phyloP scores from a whole-genome alignment of 2,797 vertebrate genomes.

The Brachymystax lenok region DNA sequence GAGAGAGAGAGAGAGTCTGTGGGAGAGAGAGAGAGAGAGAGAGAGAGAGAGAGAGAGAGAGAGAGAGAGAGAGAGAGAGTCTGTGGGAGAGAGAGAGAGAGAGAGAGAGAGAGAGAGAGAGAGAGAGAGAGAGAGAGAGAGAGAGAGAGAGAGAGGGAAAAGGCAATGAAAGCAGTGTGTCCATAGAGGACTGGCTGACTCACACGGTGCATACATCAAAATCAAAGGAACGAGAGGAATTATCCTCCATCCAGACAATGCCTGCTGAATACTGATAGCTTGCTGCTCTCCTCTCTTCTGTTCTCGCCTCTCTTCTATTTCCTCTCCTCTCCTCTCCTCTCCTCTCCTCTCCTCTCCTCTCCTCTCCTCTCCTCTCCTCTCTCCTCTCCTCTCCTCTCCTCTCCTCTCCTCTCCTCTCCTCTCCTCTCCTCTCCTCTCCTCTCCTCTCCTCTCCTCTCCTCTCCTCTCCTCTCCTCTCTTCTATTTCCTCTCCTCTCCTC shows the following conservation, averaged over 20 bases:
- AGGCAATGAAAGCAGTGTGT: constrained; percentile 44
- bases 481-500: too few relatives aligned
- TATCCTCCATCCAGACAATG: constrained; percentile 2
- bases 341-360: too few relatives aligned
- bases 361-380: too few relatives aligned
- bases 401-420: too few relatives aligned
- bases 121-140: not conserved
- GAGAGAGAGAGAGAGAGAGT: not conserved
- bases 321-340: not conserved
- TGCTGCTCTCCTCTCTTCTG: not conserved
- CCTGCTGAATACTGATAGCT: constrained; percentile 5
- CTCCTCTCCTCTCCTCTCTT: too few relatives aligned
- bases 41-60: constrained; percentile 7
- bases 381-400: too few relatives aligned
- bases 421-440: too few relatives aligned
- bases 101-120: not conserved
- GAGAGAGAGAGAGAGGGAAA: constrained; percentile 13
- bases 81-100: not conserved
- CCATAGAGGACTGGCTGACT: constrained; percentile 43
- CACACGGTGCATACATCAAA: constrained; percentile 56
- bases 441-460: too few relatives aligned
- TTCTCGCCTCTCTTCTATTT: not conserved
- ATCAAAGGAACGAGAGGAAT: constrained; percentile 33
- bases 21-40: not conserved
- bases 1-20: too few relatives aligned